Evolutionary conservation across 2,888 invertebrate species (phyloP), one percentile per base, ranked within the genome.

Genomic region (Euphydryas editha): DNA sequence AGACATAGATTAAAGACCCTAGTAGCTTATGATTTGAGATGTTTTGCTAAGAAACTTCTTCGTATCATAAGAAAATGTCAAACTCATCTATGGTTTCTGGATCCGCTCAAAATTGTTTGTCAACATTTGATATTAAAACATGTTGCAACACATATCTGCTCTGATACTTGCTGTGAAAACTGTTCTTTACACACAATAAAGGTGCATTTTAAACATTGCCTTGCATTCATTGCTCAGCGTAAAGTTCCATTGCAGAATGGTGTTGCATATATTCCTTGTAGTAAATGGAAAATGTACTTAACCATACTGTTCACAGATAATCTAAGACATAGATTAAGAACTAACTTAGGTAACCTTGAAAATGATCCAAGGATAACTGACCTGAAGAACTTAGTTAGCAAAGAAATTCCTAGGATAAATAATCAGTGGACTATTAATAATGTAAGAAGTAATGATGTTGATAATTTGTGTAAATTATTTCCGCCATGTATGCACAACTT

Each of bases 401-500:
- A 65, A 49, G 36, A 51, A 20, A 59, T 56, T 65, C 76, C 65
- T 51, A 74, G 73, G 8, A 67, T 72, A 39, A 67, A 77, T 75
- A 75, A 68, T 42, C 72, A 73, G 10, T 42, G 56, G 4, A 68
- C 67, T 21, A 70, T 62, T 10, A 75, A 75, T 58, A 54, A 72
- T 46, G 75, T 92, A 59, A 70, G 75, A 11, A 84, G 85, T 74
- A 80, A 70, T 65, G 87, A 94, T 71, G 89, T 94, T 47, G 88
- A 94, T 69, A 65, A 59, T 1, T 81, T 84, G 71, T 84, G 87
- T 46, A 77, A 72, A 59, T 81, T 82, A 51, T 95, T 95, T 80
- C 95, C 95, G 1, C 94, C 94, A 0, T 96, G 96, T 71, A 96
- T 96, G 95, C 81, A 89, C 56, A 94, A 94, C 75, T 86, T 95